Evolutionary conservation across 1,140 invertebrate genomes (phyloP).

Genomic region (Heliconius himera): DNA sequence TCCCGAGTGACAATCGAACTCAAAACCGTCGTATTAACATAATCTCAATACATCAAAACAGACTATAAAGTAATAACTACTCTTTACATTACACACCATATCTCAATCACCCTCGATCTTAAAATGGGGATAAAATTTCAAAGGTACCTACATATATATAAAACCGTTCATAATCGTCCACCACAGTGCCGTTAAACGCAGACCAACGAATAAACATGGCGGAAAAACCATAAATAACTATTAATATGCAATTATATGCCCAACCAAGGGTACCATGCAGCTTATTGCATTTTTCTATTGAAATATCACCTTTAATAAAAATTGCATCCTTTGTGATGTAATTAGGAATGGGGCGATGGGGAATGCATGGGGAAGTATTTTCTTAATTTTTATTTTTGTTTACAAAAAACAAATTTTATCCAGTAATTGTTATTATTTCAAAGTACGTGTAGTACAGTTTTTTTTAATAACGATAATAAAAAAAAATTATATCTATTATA

Average conservation of each 20-base stretch:
- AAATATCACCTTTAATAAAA: constrained; percentile 25
- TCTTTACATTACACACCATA: constrained; percentile 5
- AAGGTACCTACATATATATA: constrained; percentile 44
- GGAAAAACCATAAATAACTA: constrained; percentile 69
- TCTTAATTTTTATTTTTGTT: background rate
- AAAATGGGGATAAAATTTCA: constrained; percentile 46
- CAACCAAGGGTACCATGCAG: constrained; percentile 42
- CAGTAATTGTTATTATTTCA: no score
- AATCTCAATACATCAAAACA: no score
- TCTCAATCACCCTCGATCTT: constrained; percentile 44
- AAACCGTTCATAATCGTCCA: constrained; percentile 65
- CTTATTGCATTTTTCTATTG: constrained; percentile 47
- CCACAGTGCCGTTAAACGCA: constrained; percentile 75
- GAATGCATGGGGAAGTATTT: background rate
- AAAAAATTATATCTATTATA: no score
- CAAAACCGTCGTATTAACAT: no score
- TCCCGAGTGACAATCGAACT: no score
- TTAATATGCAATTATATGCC: constrained; percentile 64
- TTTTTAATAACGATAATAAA: no score
- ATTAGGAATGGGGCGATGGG: background rate
- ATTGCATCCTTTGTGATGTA: background rate
- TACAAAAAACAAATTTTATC: background rate
- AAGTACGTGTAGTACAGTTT: no score
- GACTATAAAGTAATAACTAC: constrained; percentile 8
- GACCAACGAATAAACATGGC: constrained; percentile 70